A percentile compares a stretch with the other conserved stretches of the same genome.
Conservation (phyloP, 1,140 invertebrate genomes). For the Papilio aristodemus region DNA sequence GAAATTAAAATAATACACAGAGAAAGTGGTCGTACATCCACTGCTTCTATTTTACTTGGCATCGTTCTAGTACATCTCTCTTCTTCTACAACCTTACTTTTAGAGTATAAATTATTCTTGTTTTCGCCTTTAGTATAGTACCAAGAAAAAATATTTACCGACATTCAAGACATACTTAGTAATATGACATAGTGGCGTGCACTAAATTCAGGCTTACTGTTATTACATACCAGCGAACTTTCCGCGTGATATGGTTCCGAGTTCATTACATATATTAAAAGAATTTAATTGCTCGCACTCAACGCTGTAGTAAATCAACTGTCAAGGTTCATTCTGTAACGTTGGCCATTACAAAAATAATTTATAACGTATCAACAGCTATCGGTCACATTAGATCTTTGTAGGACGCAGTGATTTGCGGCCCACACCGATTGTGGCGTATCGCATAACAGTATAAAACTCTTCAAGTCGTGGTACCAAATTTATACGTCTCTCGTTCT, state of each 20-base stretch:
- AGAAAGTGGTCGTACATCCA: too few relatives aligned
- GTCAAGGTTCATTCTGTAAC: constrained; percentile 25
- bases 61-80: neutral
- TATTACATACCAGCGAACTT: neutral
- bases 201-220: neutral
- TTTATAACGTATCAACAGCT: constrained; percentile 29
- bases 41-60: too few relatives aligned
- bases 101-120: neutral
- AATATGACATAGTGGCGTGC: neutral
- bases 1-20: too few relatives aligned
- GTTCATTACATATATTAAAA: neutral
- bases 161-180: neutral
- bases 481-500: neutral
- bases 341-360: constrained; percentile 27
- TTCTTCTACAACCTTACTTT: neutral
- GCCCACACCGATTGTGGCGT: constrained; percentile 14
- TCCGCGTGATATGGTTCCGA: too few relatives aligned
- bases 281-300: constrained; percentile 14
- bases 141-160: neutral
- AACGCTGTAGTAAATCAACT: constrained; percentile 26
- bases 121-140: too few relatives aligned
- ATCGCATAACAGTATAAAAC: constrained; percentile 13
- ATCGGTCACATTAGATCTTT: constrained; percentile 30
- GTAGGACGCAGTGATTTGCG: constrained; percentile 24
- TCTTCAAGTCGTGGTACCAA: neutral